Evolutionary conservation across 2,113 vertebrate species (phyloP), one percentile per base, ranked within the genome.

Genomic region (Cichladusa arquata): DNA sequence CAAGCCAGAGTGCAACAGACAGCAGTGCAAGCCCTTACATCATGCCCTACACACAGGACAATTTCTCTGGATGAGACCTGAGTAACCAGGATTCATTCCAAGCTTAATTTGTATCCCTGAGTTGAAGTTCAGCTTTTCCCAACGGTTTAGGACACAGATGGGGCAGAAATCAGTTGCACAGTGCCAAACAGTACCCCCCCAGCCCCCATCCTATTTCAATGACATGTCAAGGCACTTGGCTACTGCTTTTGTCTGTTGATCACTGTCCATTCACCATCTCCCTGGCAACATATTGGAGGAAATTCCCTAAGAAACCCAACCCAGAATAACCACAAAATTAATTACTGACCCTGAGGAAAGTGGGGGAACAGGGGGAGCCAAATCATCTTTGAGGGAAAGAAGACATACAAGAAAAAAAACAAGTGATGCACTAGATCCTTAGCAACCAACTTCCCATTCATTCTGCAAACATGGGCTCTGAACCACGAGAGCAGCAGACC

Each of bases 401-500:
- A 61, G 24, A 85, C 12, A 14, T 23, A 62, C 19, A n/a, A 48
- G 65, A 47, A 71, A 20, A 13, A 78, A 85, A 70, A 25, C 18
- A 54, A 33, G 16, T 1, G 1, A 26, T 34, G 67, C 7, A 22
- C 13, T 24, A 61, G 61, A 77, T 40, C 53, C 38, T 47, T 81
- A 44, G 44, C 45, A 47, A 57, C 33, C 31, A 64, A 17, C 18
- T 79, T 51, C 28, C 60, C 25, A 3, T 25, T 62, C 56, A 48
- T 67, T 44, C 29, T 65, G 34, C 23, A 67, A 53, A 38, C 14
- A 69, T 1, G 25, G 66, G 31, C 51, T 11, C 14, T 1, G 4
- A 48, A 50, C n/a, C 14, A 17, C 0, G 19, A 10, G 9, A 56
- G 20, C 38, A 40, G n/a, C 7, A 20, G 38, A 36, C 1, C 3